These are phyloP conservation scores for Artibeus lituratus DNA, from an alignment of 2,797 vertebrate genomes.

Conservation along the genomic window DNA sequence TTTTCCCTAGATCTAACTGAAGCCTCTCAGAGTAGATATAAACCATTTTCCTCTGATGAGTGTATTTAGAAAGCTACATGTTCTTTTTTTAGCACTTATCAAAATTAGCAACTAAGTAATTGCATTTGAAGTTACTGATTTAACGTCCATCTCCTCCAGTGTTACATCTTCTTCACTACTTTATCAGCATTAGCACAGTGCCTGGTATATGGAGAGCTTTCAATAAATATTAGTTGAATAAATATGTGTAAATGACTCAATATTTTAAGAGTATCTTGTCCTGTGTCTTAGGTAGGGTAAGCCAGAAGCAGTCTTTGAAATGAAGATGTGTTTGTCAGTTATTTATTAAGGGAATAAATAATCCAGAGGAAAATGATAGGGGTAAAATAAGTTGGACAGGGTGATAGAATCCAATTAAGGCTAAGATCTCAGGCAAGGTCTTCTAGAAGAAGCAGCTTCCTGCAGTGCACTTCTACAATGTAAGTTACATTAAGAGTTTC, in stretches of 20 bases:
- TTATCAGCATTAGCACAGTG: background rate
- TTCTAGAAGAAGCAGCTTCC: background rate
- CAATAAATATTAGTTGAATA: background rate
- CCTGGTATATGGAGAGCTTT: background rate
- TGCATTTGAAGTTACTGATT: background rate
- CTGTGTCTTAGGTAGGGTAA: background rate
- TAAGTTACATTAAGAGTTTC: background rate
- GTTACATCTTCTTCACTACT: background rate
- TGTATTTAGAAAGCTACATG: background rate
- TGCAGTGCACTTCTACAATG: background rate
- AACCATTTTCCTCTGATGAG: background rate
- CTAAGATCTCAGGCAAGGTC: background rate
- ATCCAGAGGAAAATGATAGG: background rate
- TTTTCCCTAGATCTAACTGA: background rate
- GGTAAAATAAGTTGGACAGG: background rate
- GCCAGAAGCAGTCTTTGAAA: background rate
- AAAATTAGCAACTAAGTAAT: background rate
- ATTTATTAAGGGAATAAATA: background rate
- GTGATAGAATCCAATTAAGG: background rate
- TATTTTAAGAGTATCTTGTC: background rate
- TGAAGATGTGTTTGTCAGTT: background rate
- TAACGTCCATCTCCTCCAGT: background rate
- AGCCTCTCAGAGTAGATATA: background rate
- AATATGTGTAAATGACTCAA: background rate
- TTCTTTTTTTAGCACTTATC: background rate